Percentiles rank a stretch among this genome's conserved stretches.
These are phyloP conservation scores for Operophtera brumata DNA, from an alignment of 2,888 invertebrate genomes.

Conservation along the genomic window DNA sequence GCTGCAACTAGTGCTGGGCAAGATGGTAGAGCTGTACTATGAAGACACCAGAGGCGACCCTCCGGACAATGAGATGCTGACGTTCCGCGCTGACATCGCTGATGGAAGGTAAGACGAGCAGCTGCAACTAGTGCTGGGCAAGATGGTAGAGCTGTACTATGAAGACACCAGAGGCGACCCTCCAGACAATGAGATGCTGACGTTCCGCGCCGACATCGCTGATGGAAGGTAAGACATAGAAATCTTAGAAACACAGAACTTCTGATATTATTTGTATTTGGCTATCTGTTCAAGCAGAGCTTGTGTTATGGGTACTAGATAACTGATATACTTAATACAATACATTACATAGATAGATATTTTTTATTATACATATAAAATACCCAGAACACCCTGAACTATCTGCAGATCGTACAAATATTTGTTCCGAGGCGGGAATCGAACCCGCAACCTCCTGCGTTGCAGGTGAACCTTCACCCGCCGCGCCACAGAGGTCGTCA, in stretches of 20 bases:
- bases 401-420: no score
- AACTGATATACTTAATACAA: no score
- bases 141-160: constrained; percentile 85
- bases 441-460: no score
- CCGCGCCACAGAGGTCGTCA: no score
- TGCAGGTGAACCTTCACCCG: no score
- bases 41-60: constrained; percentile 84
- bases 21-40: constrained; percentile 85
- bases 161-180: constrained; percentile 84
- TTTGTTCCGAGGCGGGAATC: no score
- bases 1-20: constrained; percentile 86
- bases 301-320: no score
- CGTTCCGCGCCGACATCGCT: constrained; percentile 84
- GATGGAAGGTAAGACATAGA: constrained; percentile 82
- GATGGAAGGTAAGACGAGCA: constrained; percentile 88
- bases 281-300: no score
- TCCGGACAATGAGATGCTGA: constrained; percentile 82
- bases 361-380: no score
- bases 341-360: no score
- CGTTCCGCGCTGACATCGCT: constrained; percentile 84
- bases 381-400: no score
- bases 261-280: no score
- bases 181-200: constrained; percentile 82
- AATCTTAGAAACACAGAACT: neutral
- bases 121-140: constrained; percentile 86